Evolutionary conservation across 1,140 invertebrate genomes (phyloP).

Genomic region (Bombus balteatus): DNA sequence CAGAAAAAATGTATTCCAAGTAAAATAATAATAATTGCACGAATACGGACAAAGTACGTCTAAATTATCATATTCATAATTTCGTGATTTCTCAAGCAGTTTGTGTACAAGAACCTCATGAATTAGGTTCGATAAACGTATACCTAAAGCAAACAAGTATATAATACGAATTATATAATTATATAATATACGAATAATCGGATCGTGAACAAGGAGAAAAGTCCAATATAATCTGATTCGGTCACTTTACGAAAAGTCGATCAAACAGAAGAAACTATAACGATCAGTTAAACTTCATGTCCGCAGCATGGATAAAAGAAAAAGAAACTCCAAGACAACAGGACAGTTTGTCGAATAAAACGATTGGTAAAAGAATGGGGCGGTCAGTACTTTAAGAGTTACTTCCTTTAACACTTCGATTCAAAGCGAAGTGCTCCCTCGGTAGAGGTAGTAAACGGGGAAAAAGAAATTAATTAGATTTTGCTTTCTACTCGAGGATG

Average conservation of each 20-base stretch:
- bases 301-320: background rate
- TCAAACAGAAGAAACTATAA: background rate
- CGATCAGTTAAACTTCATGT: conserved; percentile 17
- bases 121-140: no score
- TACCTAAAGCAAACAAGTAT: no score
- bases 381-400: background rate
- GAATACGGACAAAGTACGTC: no score
- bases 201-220: background rate
- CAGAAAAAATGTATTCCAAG: no score
- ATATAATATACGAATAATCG: background rate
- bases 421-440: conserved; percentile 14
- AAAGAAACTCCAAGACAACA: background rate
- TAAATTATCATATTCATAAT: no score
- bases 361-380: background rate
- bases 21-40: no score
- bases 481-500: background rate
- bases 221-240: background rate
- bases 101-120: no score
- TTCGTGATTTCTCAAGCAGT: no score
- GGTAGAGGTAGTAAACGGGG: background rate
- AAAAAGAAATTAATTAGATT: conserved; percentile 44
- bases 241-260: background rate
- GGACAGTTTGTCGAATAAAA: conserved; percentile 4
- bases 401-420: conserved; percentile 27
- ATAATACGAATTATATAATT: no score